Conservation (phyloP, 2,797 vertebrate species). For the Hylomyscus alleni region DNA sequence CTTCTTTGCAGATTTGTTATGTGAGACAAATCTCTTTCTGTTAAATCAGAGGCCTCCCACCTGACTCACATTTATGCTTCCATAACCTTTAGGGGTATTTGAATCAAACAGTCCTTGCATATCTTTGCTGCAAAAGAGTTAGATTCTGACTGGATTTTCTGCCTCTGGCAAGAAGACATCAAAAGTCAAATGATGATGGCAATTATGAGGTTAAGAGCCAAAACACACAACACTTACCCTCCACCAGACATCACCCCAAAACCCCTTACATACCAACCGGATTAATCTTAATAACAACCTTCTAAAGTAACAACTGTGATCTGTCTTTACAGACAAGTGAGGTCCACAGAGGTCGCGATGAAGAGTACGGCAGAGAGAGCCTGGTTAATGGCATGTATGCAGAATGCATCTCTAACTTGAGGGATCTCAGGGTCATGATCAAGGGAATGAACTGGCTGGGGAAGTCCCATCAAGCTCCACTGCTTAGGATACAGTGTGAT, state of each 20-base stretch:
- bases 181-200: neutral
- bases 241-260: neutral
- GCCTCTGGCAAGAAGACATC: neutral
- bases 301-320: neutral
- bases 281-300: neutral
- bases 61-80: slow-evolving; percentile 27
- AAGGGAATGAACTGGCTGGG: neutral
- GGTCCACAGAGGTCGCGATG: neutral
- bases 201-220: neutral
- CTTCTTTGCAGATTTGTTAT: neutral
- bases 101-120: neutral
- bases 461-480: neutral
- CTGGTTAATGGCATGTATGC: neutral
- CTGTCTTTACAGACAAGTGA: neutral
- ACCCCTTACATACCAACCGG: neutral
- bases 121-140: neutral
- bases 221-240: neutral
- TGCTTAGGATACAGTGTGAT: neutral
- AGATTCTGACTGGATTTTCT: neutral
- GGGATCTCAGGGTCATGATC: neutral
- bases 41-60: slow-evolving; percentile 24
- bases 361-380: neutral
- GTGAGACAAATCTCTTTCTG: neutral
- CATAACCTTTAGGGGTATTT: neutral
- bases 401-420: neutral